These are phyloP conservation scores for Nesometra sesokonis DNA, from an alignment of 35 echinoderm and acorn worm genomes.

Conservation along the genomic window DNA sequence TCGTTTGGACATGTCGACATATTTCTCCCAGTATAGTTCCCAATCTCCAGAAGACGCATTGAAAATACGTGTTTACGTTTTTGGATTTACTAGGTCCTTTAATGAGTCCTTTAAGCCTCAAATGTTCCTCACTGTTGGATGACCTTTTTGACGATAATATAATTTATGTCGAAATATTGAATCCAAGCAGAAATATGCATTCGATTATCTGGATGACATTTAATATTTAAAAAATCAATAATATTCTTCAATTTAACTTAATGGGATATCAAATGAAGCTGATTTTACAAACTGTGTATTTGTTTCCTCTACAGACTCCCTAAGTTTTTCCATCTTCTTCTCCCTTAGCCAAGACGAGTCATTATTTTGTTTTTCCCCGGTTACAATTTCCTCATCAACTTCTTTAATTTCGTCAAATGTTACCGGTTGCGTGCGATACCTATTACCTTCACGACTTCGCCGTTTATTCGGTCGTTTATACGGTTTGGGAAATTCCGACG, in stretches of 20 bases:
- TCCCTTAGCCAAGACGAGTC: background rate
- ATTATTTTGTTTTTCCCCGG: background rate
- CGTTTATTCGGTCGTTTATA: background rate
- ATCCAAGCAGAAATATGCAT: no score
- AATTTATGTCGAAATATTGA: no score
- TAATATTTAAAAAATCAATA: no score
- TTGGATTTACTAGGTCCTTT: no score
- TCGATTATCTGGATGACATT: no score
- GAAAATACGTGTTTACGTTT: no score
- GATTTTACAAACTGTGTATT: background rate
- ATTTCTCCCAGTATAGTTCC: no score
- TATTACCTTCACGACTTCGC: background rate
- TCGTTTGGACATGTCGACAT: no score
- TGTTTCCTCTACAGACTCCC: background rate
- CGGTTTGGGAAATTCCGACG: conserved; percentile 4
- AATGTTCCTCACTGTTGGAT: no score
- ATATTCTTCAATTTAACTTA: background rate
- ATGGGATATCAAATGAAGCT: background rate
- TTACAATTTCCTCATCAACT: background rate
- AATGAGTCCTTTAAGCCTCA: no score
- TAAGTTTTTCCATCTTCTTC: background rate
- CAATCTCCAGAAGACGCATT: no score
- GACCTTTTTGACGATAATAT: no score
- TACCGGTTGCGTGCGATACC: conserved; percentile 1
- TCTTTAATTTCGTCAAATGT: conserved; percentile 10